Conservation (phyloP, 2,797 vertebrate species). For the Anabacerthia variegaticeps region DNA sequence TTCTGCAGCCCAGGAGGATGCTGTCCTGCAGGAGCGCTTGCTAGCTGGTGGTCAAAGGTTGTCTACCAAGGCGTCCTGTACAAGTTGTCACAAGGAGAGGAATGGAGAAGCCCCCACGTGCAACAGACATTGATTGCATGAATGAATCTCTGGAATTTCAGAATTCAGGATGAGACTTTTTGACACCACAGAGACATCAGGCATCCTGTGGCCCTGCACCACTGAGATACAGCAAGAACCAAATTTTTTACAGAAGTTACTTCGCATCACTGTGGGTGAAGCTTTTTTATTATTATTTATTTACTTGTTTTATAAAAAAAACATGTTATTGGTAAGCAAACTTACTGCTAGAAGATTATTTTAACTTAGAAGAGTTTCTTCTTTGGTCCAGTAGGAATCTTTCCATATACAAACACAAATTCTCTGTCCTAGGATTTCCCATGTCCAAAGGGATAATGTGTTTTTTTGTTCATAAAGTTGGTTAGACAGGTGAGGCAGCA, state of each 20-base stretch:
- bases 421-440: background rate
- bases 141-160: background rate
- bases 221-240: background rate
- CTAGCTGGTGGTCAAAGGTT: background rate
- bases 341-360: background rate
- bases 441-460: background rate
- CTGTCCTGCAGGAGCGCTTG: background rate
- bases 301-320: background rate
- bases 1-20: background rate
- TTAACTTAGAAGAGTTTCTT: background rate
- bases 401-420: background rate
- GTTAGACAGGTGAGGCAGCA: background rate
- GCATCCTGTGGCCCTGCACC: background rate
- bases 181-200: background rate
- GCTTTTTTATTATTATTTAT: background rate
- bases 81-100: background rate
- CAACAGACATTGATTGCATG: background rate
- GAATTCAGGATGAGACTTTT: background rate
- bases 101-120: background rate
- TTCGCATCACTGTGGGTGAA: fast-evolving
- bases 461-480: background rate
- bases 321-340: background rate
- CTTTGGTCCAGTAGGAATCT: background rate
- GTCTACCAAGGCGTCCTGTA: background rate
- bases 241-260: background rate